Conservation (phyloP, 2,888 invertebrate genomes). For the Oscheius sp. region DNA sequence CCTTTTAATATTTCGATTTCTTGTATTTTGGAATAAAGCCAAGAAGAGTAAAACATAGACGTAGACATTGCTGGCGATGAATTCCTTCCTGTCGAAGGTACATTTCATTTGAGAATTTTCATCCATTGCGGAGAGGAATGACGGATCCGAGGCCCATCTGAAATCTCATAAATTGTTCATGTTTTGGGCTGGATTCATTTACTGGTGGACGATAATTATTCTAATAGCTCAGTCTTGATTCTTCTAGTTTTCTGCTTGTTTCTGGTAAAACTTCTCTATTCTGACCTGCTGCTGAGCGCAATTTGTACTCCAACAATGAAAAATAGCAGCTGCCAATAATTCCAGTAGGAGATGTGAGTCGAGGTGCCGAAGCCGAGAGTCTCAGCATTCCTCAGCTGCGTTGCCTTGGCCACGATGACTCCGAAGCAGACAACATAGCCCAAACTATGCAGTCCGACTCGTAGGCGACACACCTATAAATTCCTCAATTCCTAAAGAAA, state of each 20-base stretch:
- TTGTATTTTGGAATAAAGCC: conserved; percentile 66
- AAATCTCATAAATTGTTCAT: neutral
- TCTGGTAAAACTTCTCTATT: neutral
- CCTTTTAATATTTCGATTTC: conserved; percentile 70
- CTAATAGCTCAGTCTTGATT: too few relatives aligned
- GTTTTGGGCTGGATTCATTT: too few relatives aligned
- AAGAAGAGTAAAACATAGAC: conserved; percentile 67
- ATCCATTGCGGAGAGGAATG: conserved; percentile 54
- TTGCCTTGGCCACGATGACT: conserved; percentile 72
- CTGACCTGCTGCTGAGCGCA: conserved; percentile 60
- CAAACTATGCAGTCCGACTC: conserved; percentile 64
- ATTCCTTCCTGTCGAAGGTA: conserved; percentile 53
- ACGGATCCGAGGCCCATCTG: conserved; percentile 64
- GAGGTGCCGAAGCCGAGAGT: conserved; percentile 62
- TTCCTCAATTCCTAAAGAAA: conserved; percentile 1
- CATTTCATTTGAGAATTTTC: conserved; percentile 59
- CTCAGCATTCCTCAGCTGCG: conserved; percentile 70
- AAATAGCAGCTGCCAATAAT: conserved; percentile 72
- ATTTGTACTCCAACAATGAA: conserved; percentile 72
- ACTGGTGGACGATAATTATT: too few relatives aligned
- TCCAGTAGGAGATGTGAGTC: conserved; percentile 71
- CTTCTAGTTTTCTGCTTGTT: conserved; percentile 1
- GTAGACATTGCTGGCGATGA: conserved; percentile 64
- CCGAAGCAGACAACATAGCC: conserved; percentile 71
- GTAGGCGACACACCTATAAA: conserved; percentile 53